Evolutionary conservation across 2,113 vertebrate genomes (phyloP).

Genomic region (Leucoraja erinaceus): DNA sequence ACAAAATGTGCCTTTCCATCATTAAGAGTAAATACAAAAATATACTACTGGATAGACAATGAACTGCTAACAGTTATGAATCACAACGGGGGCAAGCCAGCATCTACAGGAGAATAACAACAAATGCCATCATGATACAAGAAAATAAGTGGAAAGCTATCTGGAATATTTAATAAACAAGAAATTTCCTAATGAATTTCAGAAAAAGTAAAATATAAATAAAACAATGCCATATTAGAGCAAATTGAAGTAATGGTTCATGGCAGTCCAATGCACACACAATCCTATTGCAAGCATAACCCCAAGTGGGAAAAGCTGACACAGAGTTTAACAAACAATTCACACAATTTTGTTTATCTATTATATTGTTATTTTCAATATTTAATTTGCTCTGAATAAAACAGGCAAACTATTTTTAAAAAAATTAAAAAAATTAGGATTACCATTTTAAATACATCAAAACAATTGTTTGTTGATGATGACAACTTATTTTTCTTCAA

Average conservation of each 20-base stretch:
- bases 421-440: background rate
- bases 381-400: background rate
- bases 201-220: background rate
- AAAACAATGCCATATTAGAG: background rate
- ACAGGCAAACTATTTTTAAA: constrained; percentile 11
- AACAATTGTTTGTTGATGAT: background rate
- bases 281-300: background rate
- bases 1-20: too few species aligned
- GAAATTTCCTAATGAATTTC: background rate
- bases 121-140: background rate
- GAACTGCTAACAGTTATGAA: background rate
- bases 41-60: background rate
- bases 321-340: background rate
- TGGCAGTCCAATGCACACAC: background rate
- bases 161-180: background rate
- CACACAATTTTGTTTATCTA: background rate
- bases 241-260: background rate
- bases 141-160: background rate
- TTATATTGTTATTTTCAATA: background rate
- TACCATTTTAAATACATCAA: background rate
- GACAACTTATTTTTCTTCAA: background rate
- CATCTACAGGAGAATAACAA: background rate
- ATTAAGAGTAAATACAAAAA: too few species aligned
- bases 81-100: background rate
- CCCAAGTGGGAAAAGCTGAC: background rate